Evolutionary conservation across 1,140 invertebrate species (phyloP), one percentile per base, ranked within the genome.

Genomic region (Bombus terrestris): DNA sequence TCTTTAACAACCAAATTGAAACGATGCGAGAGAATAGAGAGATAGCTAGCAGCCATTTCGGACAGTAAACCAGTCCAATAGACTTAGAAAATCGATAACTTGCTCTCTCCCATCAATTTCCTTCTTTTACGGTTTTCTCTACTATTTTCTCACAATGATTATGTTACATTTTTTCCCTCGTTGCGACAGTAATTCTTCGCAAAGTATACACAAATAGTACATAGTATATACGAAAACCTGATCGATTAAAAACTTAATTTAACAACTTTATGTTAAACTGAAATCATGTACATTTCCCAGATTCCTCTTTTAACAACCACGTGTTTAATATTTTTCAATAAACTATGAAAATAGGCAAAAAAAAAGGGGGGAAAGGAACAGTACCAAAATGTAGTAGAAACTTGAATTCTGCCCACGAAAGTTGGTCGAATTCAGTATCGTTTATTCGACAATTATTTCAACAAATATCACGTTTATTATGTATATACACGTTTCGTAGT

Each of bases 81-180:
- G 53, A 64, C 22, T 18, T 35, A n/a, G 4, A 53, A 18, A 81
- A 85, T 85, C 84, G 78, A 85, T 85, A 72, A n/a, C 37, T 75
- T 15, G 59, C 15, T 41, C 28, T 81, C 71, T 4, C 5, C n/a
- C 32, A 6, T 47, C 6, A 41, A 68, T 47, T 12, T 43, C 59
- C 62, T 9, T 32, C n/a, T 22, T 64, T 53, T 22, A 53, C 47
- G 0, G 6, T 22, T 6, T 25, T 15, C 10, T 32, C 25, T 35
- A 22, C 9, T 22, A 1, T 53, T 35, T 15, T 35, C 15, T 9
- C 6, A 35, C 4, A n/a, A n/a, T 12, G 4, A 62, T n/a, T 12
- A 47, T 47, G 12, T n/a, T n/a, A 28, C 28, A n/a, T 62, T 4
- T 28, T 28, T 62, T 4, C 12, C 3, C 10, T 28, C 28, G 59